A percentile compares a stretch with the other conserved stretches of the same genome.
Conservation (phyloP, 2,888 invertebrate species). For the Seira ritae region DNA sequence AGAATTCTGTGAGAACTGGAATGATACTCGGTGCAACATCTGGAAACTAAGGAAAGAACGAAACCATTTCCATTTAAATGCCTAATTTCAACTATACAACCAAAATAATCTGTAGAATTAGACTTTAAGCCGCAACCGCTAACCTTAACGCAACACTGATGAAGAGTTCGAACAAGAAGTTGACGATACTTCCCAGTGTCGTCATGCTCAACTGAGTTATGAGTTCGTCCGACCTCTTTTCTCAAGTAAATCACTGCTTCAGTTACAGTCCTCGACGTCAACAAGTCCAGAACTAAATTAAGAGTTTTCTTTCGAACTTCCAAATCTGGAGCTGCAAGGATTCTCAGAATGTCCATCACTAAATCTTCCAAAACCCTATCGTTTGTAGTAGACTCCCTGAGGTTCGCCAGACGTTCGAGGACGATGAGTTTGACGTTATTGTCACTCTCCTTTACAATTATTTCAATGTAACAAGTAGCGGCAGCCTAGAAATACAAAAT, state of each 20-base stretch:
- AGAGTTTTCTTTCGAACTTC: conserved; percentile 94
- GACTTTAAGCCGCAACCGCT: conserved; percentile 70
- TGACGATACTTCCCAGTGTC: conserved; percentile 97
- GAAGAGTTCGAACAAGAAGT: conserved; percentile 94
- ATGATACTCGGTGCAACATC: conserved; percentile 96
- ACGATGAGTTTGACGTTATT: conserved; percentile 99
- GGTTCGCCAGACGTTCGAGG: conserved; percentile 91
- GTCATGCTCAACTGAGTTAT: conserved; percentile 90
- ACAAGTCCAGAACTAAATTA: conserved; percentile 90
- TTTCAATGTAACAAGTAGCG: conserved; percentile 97
- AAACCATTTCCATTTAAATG: background rate
- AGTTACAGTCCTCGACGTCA: conserved; percentile 93
- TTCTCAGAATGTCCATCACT: conserved; percentile 98
- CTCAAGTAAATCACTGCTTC: conserved; percentile 95
- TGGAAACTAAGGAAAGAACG: conserved; percentile 80
- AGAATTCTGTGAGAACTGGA: conserved; percentile 94
- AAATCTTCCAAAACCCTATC: conserved; percentile 91
- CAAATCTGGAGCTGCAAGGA: conserved; percentile 93
- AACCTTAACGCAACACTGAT: conserved; percentile 92
- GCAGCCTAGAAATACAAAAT: conserved; percentile 82
- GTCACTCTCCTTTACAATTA: conserved; percentile 99
- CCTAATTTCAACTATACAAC: background rate
- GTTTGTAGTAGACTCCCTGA: conserved; percentile 88
- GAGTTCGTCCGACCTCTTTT: conserved; percentile 94
- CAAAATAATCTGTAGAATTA: background rate